Conservation (phyloP, 35 echinoderm and acorn worm species). For the Heliocidaris tuberculata region DNA sequence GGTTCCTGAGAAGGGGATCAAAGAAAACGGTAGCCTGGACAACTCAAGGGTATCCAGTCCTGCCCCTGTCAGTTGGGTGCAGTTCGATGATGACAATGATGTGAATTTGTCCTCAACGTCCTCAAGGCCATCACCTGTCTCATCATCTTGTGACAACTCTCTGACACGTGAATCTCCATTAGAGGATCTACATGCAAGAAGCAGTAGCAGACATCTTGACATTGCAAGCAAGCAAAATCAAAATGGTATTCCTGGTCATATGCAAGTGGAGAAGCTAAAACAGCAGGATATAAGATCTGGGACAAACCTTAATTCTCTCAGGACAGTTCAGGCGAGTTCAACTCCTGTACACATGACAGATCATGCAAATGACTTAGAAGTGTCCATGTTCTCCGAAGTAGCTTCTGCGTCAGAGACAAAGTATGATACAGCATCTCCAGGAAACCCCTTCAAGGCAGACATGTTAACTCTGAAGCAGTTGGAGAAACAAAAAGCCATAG, state of each 20-base stretch:
- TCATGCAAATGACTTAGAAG: slow-evolving; percentile 22
- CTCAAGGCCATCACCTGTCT: slow-evolving; percentile 45
- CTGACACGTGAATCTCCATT: background rate
- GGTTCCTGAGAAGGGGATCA: background rate
- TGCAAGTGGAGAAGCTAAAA: background rate
- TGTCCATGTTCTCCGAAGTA: background rate
- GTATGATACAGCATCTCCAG: slow-evolving; percentile 34
- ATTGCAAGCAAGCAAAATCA: background rate
- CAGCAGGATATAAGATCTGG: background rate
- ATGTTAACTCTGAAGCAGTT: slow-evolving; percentile 57
- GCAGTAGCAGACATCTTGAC: background rate
- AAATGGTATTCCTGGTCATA: background rate
- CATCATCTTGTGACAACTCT: slow-evolving; percentile 21
- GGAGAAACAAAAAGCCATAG: slow-evolving; percentile 33
- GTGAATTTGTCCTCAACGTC: slow-evolving; percentile 15
- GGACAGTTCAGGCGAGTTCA: background rate
- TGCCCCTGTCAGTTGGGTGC: background rate
- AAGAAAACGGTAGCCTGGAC: background rate
- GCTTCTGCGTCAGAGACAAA: background rate
- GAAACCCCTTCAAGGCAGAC: slow-evolving; percentile 87
- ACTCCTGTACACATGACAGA: slow-evolving; percentile 30
- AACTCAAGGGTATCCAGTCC: background rate
- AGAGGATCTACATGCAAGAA: background rate
- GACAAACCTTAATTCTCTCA: background rate
- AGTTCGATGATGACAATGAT: slow-evolving; percentile 45